phyloP scores from a whole-genome alignment of 37 sponge, comb jelly and placozoan species.

The Crambe crambe region DNA sequence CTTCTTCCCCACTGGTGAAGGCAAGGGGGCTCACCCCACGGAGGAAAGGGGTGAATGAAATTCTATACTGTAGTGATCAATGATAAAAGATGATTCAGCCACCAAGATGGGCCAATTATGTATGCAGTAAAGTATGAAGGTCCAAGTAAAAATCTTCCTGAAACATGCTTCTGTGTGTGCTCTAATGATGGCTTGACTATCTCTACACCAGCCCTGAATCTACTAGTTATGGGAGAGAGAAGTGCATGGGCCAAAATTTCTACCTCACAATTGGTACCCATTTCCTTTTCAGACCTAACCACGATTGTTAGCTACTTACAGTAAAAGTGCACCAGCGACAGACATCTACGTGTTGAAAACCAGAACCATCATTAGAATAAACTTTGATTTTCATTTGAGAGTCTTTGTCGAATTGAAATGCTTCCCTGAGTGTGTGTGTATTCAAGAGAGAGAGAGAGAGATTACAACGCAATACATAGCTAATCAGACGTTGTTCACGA shows the following conservation, averaged over 20 bases:
- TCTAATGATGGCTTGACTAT: no score
- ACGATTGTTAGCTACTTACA: not conserved
- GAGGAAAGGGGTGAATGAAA: not conserved
- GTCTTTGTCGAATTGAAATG: not conserved
- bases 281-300: not conserved
- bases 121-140: no score
- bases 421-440: not conserved
- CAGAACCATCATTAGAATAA: not conserved
- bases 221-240: no score
- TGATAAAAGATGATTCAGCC: not conserved
- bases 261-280: no score
- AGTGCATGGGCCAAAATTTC: not conserved
- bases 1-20: not conserved
- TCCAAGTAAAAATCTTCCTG: no score
- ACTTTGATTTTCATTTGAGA: not conserved
- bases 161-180: no score
- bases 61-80: not conserved
- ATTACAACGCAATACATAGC: not conserved
- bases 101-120: no score
- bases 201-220: no score
- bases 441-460: not conserved
- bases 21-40: constrained; percentile 10
- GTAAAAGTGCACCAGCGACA: not conserved
- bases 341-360: not conserved
- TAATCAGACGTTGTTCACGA: no score